These are phyloP conservation scores for Thereva unica DNA, from an alignment of 2,888 invertebrate species.

Conservation along the genomic window DNA sequence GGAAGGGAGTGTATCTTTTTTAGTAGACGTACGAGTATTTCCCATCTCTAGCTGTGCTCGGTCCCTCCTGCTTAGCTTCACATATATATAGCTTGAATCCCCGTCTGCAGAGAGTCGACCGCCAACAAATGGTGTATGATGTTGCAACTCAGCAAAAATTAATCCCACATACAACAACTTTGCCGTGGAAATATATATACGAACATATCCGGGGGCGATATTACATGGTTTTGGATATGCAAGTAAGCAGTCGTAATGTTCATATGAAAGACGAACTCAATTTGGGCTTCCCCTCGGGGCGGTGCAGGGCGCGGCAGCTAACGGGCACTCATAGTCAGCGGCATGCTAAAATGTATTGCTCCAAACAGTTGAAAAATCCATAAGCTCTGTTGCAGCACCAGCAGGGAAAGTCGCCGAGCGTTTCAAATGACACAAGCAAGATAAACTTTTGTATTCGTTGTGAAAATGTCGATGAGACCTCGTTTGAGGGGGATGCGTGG, in stretches of 20 bases:
- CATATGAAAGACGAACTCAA: constrained; percentile 25
- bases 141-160: constrained; percentile 31
- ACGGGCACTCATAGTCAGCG: too few relatives aligned
- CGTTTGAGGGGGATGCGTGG: background rate
- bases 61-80: constrained; percentile 13
- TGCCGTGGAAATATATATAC: constrained; percentile 18
- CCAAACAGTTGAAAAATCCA: too few relatives aligned
- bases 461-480: constrained; percentile 28
- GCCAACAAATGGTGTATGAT: constrained; percentile 15
- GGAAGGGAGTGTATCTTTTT: constrained; percentile 21
- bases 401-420: background rate
- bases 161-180: constrained; percentile 15
- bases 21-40: background rate
- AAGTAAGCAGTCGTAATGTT: constrained; percentile 14
- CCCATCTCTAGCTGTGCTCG: constrained; percentile 2
- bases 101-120: constrained; percentile 21
- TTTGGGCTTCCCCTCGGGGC: constrained; percentile 5
- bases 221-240: constrained; percentile 21
- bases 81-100: background rate
- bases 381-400: too few relatives aligned
- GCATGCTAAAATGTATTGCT: too few relatives aligned
- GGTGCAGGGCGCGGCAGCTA: background rate
- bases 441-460: constrained; percentile 33
- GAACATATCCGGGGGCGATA: constrained; percentile 23
- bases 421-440: constrained; percentile 20